Conservation (phyloP, 2,113 vertebrate species). For the Mastomys coucha region DNA sequence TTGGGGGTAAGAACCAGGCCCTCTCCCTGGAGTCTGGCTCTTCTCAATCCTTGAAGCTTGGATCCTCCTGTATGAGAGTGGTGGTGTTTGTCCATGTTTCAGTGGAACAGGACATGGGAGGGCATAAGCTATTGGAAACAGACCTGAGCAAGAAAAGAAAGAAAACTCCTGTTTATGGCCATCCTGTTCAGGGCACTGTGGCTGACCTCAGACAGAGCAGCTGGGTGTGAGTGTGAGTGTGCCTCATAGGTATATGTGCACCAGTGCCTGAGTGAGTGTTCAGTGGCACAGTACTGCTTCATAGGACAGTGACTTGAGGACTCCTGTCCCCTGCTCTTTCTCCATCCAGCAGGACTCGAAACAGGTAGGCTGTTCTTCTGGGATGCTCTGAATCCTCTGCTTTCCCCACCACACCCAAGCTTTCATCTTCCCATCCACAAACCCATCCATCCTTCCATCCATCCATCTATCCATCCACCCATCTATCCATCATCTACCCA, state of each 20-base stretch:
- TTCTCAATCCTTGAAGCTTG: background rate
- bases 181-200: background rate
- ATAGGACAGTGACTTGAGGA: background rate
- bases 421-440: background rate
- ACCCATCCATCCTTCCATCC: no score
- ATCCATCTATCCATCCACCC: background rate
- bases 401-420: background rate
- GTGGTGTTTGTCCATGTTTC: background rate
- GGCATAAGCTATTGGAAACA: background rate
- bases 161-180: background rate
- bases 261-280: background rate
- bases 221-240: background rate
- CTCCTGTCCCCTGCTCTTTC: background rate
- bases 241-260: background rate
- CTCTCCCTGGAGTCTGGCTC: no score
- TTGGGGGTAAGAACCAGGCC: background rate
- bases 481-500: background rate
- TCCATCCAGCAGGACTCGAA: background rate
- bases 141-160: background rate
- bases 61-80: background rate
- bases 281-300: background rate
- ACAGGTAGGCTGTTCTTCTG: background rate
- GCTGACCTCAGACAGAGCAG: background rate
- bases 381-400: background rate
- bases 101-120: fast-evolving